These are phyloP conservation scores for Cremastinae sp. DNA, from an alignment of 2,888 invertebrate genomes.

Conservation along the genomic window DNA sequence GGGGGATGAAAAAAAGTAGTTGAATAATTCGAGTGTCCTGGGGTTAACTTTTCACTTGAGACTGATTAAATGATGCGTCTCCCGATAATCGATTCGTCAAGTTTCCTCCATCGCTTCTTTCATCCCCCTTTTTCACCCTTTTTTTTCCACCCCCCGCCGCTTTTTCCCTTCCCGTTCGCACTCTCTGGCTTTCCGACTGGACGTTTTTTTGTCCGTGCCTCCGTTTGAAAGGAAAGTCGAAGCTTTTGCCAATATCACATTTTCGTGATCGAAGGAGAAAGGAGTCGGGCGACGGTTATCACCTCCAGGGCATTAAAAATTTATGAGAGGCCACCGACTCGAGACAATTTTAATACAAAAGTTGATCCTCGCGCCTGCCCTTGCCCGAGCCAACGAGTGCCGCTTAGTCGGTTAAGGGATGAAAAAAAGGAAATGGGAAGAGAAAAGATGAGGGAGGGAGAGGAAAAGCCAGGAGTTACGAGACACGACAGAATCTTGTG, in stretches of 20 bases:
- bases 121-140: not conserved
- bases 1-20: conserved; percentile 1
- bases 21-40: conserved; percentile 20
- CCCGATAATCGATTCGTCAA: conserved; percentile 45
- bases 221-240: conserved; percentile 5
- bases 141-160: not conserved
- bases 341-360: conserved; percentile 51
- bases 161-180: not conserved
- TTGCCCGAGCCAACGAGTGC: conserved; percentile 28
- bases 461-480: conserved; percentile 28
- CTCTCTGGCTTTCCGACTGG: conserved; percentile 7
- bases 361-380: conserved; percentile 39
- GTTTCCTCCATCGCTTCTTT: not conserved
- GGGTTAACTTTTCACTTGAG: conserved; percentile 42
- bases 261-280: not conserved
- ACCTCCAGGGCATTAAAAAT: conserved; percentile 38
- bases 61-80: conserved; percentile 39
- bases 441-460: conserved; percentile 4
- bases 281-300: conserved; percentile 23
- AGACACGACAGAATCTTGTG: conserved; percentile 19
- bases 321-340: conserved; percentile 43
- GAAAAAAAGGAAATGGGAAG: conserved; percentile 22
- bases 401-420: conserved; percentile 18
- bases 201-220: too few species aligned
- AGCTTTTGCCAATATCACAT: conserved; percentile 29